Evolutionary conservation across 2,888 invertebrate species (phyloP), one percentile per base, ranked within the genome.

Genomic region (Epirrhoe alternata): DNA sequence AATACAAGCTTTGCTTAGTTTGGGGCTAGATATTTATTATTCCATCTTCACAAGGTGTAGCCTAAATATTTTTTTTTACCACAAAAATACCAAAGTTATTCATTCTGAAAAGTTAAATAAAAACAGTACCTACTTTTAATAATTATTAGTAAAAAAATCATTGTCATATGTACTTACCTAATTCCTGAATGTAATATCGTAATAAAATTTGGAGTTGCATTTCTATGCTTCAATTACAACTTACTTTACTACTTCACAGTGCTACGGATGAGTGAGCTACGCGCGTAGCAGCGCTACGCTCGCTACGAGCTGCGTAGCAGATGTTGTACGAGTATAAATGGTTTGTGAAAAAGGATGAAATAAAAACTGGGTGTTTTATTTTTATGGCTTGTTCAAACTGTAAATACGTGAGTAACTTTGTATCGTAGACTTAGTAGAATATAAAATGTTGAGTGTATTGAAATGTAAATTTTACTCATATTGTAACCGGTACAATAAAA

Each of bases 251-350:
- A n/a, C n/a, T n/a, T n/a, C n/a, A 53, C 47, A 4, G n/a, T 38
- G 49, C 54, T 62, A 62, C 62, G 55, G 50, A 51, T 42, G 62
- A 54, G 24, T 49, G 53, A 42, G 52, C 47, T 57, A 52, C 61
- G n/a, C 49, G 61, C 45, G 51, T 63, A 63, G 63, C 52, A 51
- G 8, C 30, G 52, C 63, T 63, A 57, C 63, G 33, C 5, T 10
- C 35, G 50, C 61, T 61, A 53, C 53, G 35, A 31, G 8, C 24
- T 24, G 24, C 55, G 55, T 55, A 62, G 56, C 31, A 4, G 31
- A 51, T 42, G 14, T 30, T 50, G 8, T 62, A n/a, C n/a, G n/a
- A n/a, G n/a, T n/a, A 57, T 17, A 61, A 61, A 54, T 49, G 35
- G 10, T 31, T 45, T 31, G 45, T 35, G 31, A 14, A 33, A 33